Base-by-base conservation (phyloP, 2,888 invertebrate species). In the Belgica antarctica region DNA sequence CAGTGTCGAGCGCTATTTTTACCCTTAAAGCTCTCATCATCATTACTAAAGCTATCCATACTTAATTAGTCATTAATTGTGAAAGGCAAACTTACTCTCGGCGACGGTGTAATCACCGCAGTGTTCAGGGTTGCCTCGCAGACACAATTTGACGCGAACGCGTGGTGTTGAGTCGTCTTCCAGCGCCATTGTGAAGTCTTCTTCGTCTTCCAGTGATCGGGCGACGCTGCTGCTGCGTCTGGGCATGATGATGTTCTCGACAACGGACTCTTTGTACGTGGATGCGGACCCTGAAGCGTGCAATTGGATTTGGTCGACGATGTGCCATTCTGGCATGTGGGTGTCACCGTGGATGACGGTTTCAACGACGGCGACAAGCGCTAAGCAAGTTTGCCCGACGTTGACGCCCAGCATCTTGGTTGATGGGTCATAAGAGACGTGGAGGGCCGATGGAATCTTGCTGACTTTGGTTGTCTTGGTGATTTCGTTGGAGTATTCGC, bases 21-120 rank as follows among this genome's bases (percentile, higher is more conserved):
- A 10, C n/a, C n/a, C 59, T 27, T 22, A 52, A 22, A 19, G 24
- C 19, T 24, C 10, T 52, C 52, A n/a, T 22, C 52, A 59, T 59
- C 59, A 59, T 59, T 27, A 15, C 19, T 19, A 34, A 4, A n/a
- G 10, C 19, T 7, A 62, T 62, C 22, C 57, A 10, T 25, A 61
- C 24, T 61, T 70, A 70, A 70, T 57, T 68, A 57, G 24, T 57
- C 19, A 28, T 31, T 36, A 19, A 66, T n/a, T n/a, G n/a, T n/a
- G 12, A 31, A 19, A 17, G 10, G 27, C 63, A 71, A 71, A 86
- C 90, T 89, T 78, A 92, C 91, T 86, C 76, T 92, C 90, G 25
- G 94, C 94, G 76, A 90, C 89, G 0, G 88, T 84, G 78, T 89
- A 90, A 47, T 90, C 90, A 28, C 94, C 90, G 79, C 94, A 93